Percentiles rank a stretch among this genome's conserved stretches.
These are phyloP conservation scores for Amphipoea lucens DNA, from an alignment of 2,888 invertebrate genomes.

Conservation along the genomic window DNA sequence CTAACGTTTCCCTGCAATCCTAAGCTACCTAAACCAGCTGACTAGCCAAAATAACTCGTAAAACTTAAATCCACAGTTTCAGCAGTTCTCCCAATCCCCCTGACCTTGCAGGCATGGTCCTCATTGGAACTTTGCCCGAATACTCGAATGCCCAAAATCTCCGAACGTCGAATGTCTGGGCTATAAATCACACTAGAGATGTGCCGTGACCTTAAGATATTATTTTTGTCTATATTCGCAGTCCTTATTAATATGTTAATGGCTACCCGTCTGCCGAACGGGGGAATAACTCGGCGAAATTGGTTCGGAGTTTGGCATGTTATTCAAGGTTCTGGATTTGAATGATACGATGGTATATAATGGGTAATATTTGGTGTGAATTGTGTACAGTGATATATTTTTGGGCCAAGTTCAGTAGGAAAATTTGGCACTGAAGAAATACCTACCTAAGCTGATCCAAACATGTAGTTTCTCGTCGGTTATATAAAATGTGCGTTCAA, in stretches of 20 bases:
- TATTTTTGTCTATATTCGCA: slow-evolving; percentile 58
- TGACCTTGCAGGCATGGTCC: slow-evolving; percentile 48
- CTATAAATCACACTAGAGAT: slow-evolving; percentile 60
- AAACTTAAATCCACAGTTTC: slow-evolving; percentile 28
- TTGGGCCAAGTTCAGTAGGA: slow-evolving; percentile 26
- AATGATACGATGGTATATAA: slow-evolving; percentile 27
- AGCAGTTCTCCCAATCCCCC: background rate
- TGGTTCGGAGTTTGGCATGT: slow-evolving; percentile 48
- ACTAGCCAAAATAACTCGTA: slow-evolving; percentile 4
- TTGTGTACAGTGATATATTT: slow-evolving; percentile 5
- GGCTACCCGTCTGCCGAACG: slow-evolving; percentile 40
- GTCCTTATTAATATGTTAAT: slow-evolving; percentile 62
- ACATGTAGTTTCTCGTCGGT: slow-evolving; percentile 7
- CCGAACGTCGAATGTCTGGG: slow-evolving; percentile 31
- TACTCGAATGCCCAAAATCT: slow-evolving; percentile 59
- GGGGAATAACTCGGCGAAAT: slow-evolving; percentile 52
- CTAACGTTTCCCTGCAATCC: background rate
- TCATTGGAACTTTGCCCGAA: slow-evolving; percentile 64
- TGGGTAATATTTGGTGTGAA: slow-evolving; percentile 24
- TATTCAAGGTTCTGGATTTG: slow-evolving; percentile 42
- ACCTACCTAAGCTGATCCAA: background rate
- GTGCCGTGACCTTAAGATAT: slow-evolving; percentile 54
- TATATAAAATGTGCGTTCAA: slow-evolving; percentile 19
- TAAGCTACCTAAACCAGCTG: background rate
- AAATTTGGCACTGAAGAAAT: background rate